Percentiles rank a stretch among this genome's conserved stretches.
phyloP scores from a whole-genome alignment of 2,113 vertebrate species.

The Nannobrachium achirus region DNA sequence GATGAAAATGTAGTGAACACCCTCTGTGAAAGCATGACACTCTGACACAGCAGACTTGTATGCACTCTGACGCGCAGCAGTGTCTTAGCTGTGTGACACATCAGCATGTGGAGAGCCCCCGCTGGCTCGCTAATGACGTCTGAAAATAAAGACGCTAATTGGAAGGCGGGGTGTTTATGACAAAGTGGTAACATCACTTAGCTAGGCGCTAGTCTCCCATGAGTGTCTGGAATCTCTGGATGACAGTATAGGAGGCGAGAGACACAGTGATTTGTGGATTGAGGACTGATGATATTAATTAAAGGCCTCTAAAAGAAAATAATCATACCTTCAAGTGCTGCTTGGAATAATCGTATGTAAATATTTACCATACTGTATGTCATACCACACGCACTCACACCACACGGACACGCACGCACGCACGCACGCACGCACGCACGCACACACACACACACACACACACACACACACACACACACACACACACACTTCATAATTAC shows the following conservation, averaged over 20 bases:
- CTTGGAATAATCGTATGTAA: too few relatives aligned
- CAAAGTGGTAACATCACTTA: background rate
- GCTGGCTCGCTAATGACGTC: background rate
- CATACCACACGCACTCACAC: background rate
- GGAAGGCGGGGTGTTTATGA: conserved; percentile 18
- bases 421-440: background rate
- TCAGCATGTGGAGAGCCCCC: too few relatives aligned
- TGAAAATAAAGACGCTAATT: conserved; percentile 37
- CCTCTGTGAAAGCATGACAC: background rate
- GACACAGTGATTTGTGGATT: background rate
- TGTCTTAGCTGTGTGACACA: background rate
- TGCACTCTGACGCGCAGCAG: background rate
- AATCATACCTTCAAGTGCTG: too few relatives aligned
- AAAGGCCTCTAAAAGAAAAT: too few relatives aligned
- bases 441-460: background rate
- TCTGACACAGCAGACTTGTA: background rate
- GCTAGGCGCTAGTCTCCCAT: background rate
- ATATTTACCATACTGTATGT: too few relatives aligned
- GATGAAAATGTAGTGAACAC: conserved; percentile 6
- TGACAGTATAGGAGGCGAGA: background rate
- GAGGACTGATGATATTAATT: too few relatives aligned
- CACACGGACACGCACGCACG: background rate
- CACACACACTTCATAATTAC: background rate
- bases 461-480: conserved; percentile 1
- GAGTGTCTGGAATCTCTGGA: conserved; percentile 5